A percentile compares a stretch with the other conserved stretches of the same genome.
Conservation (phyloP, 2,797 vertebrate genomes). For the Dendrocincla tyrannina region DNA sequence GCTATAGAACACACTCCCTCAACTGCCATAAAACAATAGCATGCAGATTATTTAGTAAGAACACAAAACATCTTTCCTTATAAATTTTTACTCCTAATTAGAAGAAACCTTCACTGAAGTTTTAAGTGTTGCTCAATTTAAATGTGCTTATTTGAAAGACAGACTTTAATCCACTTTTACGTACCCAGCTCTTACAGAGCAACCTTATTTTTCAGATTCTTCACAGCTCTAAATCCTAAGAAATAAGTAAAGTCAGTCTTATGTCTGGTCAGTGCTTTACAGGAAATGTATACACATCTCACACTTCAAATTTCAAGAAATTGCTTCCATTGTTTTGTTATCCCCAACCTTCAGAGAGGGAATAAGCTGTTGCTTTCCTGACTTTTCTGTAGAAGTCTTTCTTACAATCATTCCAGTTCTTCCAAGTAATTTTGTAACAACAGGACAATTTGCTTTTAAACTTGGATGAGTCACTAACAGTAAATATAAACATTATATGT, state of each 20-base stretch:
- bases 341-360: not conserved
- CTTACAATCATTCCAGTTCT: not conserved
- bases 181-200: not conserved
- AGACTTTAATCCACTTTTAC: not conserved
- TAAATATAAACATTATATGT: not conserved
- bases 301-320: not conserved
- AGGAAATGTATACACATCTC: not conserved
- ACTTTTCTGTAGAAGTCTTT: not conserved
- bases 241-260: not conserved
- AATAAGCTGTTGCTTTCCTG: not conserved
- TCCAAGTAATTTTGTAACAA: not conserved
- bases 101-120: not conserved
- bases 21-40: conserved; percentile 76
- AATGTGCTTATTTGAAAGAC: not conserved
- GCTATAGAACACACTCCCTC: conserved; percentile 92
- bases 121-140: not conserved
- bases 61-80: not conserved
- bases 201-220: not conserved
- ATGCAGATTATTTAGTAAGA: not conserved
- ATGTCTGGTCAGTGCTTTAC: not conserved
- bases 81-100: not conserved
- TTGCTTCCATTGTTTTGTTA: not conserved
- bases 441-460: not conserved
- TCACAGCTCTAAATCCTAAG: not conserved
- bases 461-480: not conserved